Conservation (phyloP, 2,113 vertebrate species). For the Vulpes ferrilata region DNA sequence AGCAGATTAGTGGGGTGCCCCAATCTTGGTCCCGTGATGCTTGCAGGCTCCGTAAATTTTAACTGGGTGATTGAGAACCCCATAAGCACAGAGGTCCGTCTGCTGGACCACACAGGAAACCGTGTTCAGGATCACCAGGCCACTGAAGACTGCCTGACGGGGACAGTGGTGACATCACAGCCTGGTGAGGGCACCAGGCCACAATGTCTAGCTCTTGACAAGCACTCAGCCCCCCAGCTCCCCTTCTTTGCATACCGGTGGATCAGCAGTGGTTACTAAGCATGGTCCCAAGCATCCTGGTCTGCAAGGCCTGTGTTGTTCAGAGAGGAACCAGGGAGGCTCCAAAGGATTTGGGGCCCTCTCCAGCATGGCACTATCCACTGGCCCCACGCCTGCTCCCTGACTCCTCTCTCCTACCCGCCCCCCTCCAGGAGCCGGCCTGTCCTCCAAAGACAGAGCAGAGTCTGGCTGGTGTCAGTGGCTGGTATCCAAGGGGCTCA, state of each 20-base stretch:
- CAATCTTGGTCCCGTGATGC: background rate
- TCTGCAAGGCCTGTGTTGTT: background rate
- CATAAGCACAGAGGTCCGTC: constrained; percentile 23
- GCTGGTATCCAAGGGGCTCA: background rate
- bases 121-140: background rate
- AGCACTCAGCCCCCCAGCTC: background rate
- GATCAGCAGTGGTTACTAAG: background rate
- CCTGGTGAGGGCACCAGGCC: background rate
- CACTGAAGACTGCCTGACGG: background rate
- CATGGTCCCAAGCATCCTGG: background rate
- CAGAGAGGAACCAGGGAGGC: background rate
- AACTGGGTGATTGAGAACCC: background rate
- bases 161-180: background rate
- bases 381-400: background rate
- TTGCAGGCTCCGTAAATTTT: background rate
- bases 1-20: background rate
- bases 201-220: constrained; percentile 17
- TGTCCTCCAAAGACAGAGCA: background rate
- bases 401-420: background rate
- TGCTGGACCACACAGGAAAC: background rate
- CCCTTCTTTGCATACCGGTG: background rate
- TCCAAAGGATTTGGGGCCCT: background rate
- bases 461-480: background rate
- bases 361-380: background rate
- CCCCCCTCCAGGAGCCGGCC: background rate